phyloP scores from a whole-genome alignment of 2,888 invertebrate species.

The Mactromeris polynyma region DNA sequence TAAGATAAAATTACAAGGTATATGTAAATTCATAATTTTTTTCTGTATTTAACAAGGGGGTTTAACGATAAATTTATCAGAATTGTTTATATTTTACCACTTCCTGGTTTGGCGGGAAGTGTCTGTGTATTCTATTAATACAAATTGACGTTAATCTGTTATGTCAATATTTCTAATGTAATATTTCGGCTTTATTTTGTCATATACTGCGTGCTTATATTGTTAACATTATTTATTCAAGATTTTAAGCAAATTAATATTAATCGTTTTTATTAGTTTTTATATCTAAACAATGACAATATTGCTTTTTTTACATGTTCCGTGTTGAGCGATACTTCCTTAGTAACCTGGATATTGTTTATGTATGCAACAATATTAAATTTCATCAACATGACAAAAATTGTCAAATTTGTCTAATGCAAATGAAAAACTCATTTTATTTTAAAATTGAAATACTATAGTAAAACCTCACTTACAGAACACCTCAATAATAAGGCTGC shows the following conservation, averaged over 20 bases:
- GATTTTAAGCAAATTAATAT: background rate
- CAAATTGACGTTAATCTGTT: background rate
- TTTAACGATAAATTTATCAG: background rate
- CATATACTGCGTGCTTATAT: background rate
- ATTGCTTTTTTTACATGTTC: background rate
- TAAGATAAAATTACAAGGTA: slow-evolving; percentile 82
- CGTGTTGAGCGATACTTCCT: background rate
- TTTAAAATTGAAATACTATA: too few species aligned
- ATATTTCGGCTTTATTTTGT: background rate
- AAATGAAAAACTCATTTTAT: too few species aligned
- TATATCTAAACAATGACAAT: background rate
- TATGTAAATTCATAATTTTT: too few species aligned
- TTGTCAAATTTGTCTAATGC: too few species aligned
- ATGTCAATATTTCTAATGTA: background rate
- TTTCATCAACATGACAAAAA: too few species aligned
- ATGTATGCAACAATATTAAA: too few species aligned
- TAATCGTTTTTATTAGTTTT: background rate
- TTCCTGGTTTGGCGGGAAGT: background rate
- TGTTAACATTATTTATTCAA: background rate
- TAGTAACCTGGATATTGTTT: background rate
- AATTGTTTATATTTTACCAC: background rate
- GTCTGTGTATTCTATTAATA: background rate
- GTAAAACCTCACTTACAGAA: too few species aligned
- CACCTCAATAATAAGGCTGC: too few species aligned
- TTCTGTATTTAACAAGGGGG: too few species aligned